Evolutionary conservation across 2,797 vertebrate species (phyloP).

Genomic region (Buphagus erythrorhynchus): DNA sequence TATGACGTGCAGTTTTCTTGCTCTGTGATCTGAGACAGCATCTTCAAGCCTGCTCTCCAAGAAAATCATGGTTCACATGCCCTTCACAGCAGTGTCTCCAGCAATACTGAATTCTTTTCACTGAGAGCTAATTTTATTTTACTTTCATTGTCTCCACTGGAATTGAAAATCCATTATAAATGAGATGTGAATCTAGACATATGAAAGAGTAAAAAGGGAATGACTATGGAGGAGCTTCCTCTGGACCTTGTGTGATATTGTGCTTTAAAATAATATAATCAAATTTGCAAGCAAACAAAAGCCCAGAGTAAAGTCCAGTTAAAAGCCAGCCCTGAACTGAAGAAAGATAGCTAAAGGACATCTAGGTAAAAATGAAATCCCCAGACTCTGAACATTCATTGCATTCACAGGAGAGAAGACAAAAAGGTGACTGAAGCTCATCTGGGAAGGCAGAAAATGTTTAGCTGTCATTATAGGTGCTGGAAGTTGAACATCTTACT

Average conservation of each 20-base stretch:
- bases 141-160: not conserved
- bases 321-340: not conserved
- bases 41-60: not conserved
- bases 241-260: not conserved
- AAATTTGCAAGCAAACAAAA: not conserved
- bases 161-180: not conserved
- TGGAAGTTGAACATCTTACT: not conserved
- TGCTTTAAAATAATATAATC: not conserved
- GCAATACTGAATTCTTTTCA: not conserved
- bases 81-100: not conserved
- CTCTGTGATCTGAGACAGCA: not conserved
- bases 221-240: not conserved
- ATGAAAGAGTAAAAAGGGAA: not conserved
- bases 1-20: not conserved
- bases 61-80: not conserved
- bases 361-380: not conserved
- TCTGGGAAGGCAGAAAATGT: not conserved
- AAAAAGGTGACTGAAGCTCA: not conserved
- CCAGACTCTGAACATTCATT: not conserved
- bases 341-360: not conserved
- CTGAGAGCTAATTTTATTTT: not conserved
- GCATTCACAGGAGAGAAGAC: not conserved
- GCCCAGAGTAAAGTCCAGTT: not conserved
- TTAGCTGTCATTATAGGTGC: not conserved
- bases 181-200: not conserved